A percentile compares a stretch with the other conserved stretches of the same genome.
phyloP scores from a whole-genome alignment of 2,113 vertebrate species.

The Macheiramphus alcinus region DNA sequence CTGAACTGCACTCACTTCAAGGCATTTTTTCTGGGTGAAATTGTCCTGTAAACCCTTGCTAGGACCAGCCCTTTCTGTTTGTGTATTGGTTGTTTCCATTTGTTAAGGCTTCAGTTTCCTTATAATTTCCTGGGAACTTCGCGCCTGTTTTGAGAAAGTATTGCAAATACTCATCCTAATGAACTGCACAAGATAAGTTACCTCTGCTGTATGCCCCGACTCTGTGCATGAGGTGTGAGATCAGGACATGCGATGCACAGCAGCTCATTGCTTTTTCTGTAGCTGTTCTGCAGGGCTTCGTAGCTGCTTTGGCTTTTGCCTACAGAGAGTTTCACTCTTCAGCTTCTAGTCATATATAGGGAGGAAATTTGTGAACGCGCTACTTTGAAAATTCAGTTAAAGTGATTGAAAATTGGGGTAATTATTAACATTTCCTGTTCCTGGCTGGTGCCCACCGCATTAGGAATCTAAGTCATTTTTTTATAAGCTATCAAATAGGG shows the following conservation, averaged over 20 bases:
- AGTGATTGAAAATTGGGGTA: not conserved
- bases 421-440: not conserved
- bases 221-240: not conserved
- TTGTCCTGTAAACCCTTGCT: not conserved
- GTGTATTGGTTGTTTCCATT: not conserved
- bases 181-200: not conserved
- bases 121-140: not conserved
- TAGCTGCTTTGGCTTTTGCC: not conserved
- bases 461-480: not conserved
- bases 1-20: not conserved
- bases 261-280: not conserved
- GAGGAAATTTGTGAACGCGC: not conserved
- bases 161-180: not conserved
- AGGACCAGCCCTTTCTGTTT: not conserved
- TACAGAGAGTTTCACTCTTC: not conserved
- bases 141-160: fast-evolving
- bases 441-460: not conserved
- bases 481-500: not conserved
- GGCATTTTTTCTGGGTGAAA: not conserved
- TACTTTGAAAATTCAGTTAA: not conserved
- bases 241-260: not conserved
- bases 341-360: not conserved
- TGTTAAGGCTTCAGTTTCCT: not conserved
- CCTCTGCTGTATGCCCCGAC: not conserved
- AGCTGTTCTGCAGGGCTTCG: not conserved